phyloP scores from a whole-genome alignment of 1,140 invertebrate species.

The Phymastichus coffea region DNA sequence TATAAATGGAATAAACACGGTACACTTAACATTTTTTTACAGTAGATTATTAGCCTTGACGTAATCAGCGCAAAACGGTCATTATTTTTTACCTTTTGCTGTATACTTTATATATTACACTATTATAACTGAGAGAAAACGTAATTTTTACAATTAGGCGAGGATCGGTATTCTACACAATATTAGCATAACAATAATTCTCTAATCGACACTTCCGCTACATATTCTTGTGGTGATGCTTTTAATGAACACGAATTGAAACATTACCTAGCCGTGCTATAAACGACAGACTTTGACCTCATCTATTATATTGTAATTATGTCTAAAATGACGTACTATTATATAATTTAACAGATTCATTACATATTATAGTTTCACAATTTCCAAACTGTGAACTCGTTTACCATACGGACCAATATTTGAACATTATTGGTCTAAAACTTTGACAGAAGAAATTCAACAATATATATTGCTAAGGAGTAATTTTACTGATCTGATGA shows the following conservation, averaged over 20 bases:
- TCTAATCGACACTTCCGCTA: constrained; percentile 11
- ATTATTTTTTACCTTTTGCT: constrained; percentile 2
- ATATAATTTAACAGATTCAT: background rate
- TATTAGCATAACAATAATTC: constrained; percentile 19
- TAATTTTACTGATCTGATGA: too few species aligned
- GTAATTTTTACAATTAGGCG: constrained; percentile 5
- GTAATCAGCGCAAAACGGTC: constrained; percentile 2
- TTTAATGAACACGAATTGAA: constrained; percentile 13
- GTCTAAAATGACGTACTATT: background rate
- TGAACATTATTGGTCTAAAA: too few species aligned
- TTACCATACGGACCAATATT: too few species aligned
- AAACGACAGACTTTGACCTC: constrained; percentile 25
- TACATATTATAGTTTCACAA: too few species aligned
- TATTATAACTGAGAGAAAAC: constrained; percentile 5
- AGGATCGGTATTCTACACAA: background rate
- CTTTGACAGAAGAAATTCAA: too few species aligned
- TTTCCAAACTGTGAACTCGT: too few species aligned
- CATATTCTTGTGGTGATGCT: background rate
- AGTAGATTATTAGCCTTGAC: constrained; percentile 7
- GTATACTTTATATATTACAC: too few species aligned
- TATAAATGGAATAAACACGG: background rate
- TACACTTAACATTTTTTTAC: constrained; percentile 14
- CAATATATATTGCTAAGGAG: too few species aligned
- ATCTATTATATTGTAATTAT: background rate
- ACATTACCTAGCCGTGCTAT: constrained; percentile 18